Base-by-base conservation (phyloP, 1,140 invertebrate species). In the Macrobrachium rosenbergii region DNA sequence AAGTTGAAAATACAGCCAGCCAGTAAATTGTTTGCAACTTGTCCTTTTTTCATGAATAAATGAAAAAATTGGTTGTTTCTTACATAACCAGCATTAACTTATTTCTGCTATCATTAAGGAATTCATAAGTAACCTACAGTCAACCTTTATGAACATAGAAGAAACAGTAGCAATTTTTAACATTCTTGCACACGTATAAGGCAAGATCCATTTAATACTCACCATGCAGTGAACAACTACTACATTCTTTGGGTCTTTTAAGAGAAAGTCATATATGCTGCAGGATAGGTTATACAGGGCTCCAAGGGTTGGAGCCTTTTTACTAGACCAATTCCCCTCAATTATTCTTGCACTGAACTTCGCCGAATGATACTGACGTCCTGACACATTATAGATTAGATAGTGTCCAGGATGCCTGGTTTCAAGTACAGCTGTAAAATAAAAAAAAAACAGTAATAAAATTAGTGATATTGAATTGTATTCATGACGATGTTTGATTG, bases 191-290 rank as follows among this genome's bases (percentile, higher is more conserved):
- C 28, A 21, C 8, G 7, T 10, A 67, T 67, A 67, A 67, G 64
- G 28, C 64, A 67, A 67, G 64, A 14, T 67, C 5, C 73, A 75
- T 10, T 75, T 88, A 45, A 23, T 19, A 94, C 94, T 94, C 91
- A 97, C 96, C 92, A 94, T 94, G 90, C 97, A 98, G 91, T 98
- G 97, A 60, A 98, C 93, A 16, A 98, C 95, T 88, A 96, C 95
- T 19, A 97, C 94, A 91, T 96, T 96, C 90, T 95, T 95, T 5
- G 95, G 94, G 92, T 97, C 96, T 63, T 95, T 95, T 72, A 94
- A 94, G 17, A 98, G 92, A 92, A 96, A 98, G 85, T 95, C 94
- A 92, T 97, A 96, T 93, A 99, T 97, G 91, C 97, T 96, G 90
- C 96, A 95, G 90, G 96, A 95, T 23, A 98, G 93, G 94, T 95